These are phyloP conservation scores for Penaeus japonicus DNA, from an alignment of 1,140 invertebrate genomes.

Conservation along the genomic window DNA sequence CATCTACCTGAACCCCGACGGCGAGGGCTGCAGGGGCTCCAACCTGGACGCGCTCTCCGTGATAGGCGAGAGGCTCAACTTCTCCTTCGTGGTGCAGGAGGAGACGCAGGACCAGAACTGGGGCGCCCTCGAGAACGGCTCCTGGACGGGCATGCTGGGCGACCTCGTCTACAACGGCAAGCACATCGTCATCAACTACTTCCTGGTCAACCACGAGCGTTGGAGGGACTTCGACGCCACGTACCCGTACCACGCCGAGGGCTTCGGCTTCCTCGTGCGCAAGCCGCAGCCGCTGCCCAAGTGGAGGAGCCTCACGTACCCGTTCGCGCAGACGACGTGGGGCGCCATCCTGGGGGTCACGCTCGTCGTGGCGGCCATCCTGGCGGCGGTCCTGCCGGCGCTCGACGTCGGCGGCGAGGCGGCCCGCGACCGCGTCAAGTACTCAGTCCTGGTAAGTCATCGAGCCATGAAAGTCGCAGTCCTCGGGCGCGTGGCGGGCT, in stretches of 20 bases:
- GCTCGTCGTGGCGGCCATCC: background rate
- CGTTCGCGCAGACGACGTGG: conserved; percentile 37
- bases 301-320: conserved; percentile 37
- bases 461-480: too few species aligned
- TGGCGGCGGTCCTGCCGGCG: background rate
- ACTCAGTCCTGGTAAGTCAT: background rate
- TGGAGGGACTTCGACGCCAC: conserved; percentile 35
- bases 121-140: conserved; percentile 42
- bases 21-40: conserved; percentile 19
- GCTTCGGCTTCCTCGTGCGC: conserved; percentile 47
- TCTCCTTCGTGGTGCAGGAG: conserved; percentile 11
- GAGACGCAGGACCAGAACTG: conserved; percentile 35
- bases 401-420: background rate
- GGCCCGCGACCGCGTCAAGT: background rate
- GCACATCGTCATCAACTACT: conserved; percentile 39
- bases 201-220: conserved; percentile 29
- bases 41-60: conserved; percentile 28
- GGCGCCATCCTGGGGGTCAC: background rate
- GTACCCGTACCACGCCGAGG: conserved; percentile 47
- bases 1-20: conserved; percentile 11
- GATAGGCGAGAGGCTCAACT: conserved; percentile 38
- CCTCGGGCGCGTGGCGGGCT: too few species aligned
- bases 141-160: conserved; percentile 53
- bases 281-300: conserved; percentile 26
- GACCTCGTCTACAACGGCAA: conserved; percentile 45